Conservation (phyloP, 2,113 vertebrate species). For the Salvator merianae region DNA sequence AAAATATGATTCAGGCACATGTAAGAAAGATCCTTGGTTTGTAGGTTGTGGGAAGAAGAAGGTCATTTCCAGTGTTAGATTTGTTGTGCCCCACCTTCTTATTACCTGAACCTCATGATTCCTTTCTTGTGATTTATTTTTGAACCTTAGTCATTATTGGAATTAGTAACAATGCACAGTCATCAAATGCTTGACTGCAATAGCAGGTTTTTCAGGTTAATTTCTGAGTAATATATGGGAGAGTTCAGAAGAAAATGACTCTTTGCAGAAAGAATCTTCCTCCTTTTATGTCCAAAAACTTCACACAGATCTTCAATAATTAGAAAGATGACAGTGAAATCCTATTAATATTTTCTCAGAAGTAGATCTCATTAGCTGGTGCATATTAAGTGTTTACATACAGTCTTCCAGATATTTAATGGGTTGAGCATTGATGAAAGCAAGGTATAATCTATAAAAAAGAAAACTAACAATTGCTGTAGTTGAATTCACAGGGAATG, state of each 20-base stretch:
- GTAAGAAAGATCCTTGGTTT: not conserved
- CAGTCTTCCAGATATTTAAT: not conserved
- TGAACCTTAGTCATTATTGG: conserved; percentile 5
- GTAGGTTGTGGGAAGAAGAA: not conserved
- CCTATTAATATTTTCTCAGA: not conserved
- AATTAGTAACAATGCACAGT: conserved; percentile 1
- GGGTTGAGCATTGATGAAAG: not conserved
- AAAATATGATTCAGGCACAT: not conserved
- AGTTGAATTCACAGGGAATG: not conserved
- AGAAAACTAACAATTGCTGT: not conserved
- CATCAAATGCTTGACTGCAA: conserved; percentile 6
- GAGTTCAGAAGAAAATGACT: conserved; percentile 1
- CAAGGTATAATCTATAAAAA: not conserved
- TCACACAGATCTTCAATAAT: conserved; percentile 10
- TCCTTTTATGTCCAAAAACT: not conserved
- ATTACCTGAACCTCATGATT: not conserved
- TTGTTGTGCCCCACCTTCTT: not conserved
- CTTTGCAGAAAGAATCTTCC: not conserved
- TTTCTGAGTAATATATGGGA: not conserved
- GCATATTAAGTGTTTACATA: not conserved
- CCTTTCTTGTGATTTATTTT: conserved; percentile 2
- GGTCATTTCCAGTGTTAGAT: not conserved
- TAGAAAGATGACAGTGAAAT: not conserved
- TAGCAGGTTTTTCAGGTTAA: conserved; percentile 28
- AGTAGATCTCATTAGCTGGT: not conserved